Conservation (phyloP, 2,113 vertebrate species). For the Leuciscus idus region DNA sequence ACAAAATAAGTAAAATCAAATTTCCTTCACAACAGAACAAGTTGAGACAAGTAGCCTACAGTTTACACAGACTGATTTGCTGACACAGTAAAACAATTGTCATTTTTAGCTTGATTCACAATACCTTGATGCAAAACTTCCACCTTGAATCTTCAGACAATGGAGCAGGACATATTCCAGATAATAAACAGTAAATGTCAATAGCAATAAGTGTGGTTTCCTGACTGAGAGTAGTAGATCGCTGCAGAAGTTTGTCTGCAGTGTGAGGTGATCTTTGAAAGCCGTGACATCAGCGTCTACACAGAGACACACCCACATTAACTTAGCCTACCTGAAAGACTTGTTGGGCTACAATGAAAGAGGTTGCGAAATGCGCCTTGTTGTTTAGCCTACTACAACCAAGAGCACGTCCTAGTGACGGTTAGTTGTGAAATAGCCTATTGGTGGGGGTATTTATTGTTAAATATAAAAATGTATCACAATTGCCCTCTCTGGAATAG, state of each 20-base stretch:
- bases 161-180: constrained; percentile 3
- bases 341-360: constrained; percentile 41
- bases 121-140: constrained; percentile 14
- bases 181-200: background rate
- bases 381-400: background rate
- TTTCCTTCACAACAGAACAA: background rate
- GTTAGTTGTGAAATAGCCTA: background rate
- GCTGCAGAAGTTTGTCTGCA: constrained; percentile 20
- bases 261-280: constrained; percentile 11
- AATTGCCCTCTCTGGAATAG: background rate
- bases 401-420: background rate
- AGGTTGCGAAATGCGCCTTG: background rate
- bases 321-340: constrained; percentile 63
- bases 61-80: background rate
- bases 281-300: constrained; percentile 47
- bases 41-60: background rate
- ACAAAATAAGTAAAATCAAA: background rate
- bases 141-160: background rate
- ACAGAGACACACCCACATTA: constrained; percentile 55
- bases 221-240: background rate
- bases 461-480: background rate
- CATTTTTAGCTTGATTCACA: constrained; percentile 1
- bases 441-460: background rate
- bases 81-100: background rate
- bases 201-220: background rate